Evolutionary conservation across 1,140 invertebrate species (phyloP).

Genomic region (Drosophila lini): DNA sequence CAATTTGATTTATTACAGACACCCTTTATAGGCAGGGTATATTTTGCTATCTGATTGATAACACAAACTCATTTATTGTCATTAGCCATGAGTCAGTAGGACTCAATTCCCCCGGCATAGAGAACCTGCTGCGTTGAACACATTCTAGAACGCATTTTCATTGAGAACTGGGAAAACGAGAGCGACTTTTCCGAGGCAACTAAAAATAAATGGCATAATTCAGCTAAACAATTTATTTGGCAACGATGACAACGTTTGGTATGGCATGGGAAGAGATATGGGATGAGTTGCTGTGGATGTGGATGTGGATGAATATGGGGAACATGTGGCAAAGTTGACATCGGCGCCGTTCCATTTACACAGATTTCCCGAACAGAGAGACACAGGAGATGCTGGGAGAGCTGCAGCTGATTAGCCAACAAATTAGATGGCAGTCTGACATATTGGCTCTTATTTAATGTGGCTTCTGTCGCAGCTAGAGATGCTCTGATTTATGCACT

Average conservation of each 20-base stretch:
- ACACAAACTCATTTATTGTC: slow-evolving; percentile 13
- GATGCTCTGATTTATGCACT: slow-evolving; percentile 67
- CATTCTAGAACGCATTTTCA: slow-evolving; percentile 16
- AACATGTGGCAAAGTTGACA: slow-evolving; percentile 40
- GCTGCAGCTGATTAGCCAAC: slow-evolving; percentile 74
- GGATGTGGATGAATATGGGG: slow-evolving; percentile 2
- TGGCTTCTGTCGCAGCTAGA: slow-evolving; percentile 17
- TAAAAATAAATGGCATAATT: slow-evolving; percentile 78
- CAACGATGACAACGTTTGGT: slow-evolving; percentile 39
- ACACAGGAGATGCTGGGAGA: slow-evolving; percentile 10
- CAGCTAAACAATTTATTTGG: slow-evolving; percentile 67
- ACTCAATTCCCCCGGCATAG: slow-evolving; percentile 5
- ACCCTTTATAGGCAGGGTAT: slow-evolving; percentile 5
- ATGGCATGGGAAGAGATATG: slow-evolving; percentile 15
- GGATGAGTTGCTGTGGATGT: slow-evolving; percentile 6
- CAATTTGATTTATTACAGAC: slow-evolving; percentile 7
- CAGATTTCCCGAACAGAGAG: slow-evolving; percentile 22
- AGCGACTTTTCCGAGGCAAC: slow-evolving; percentile 23
- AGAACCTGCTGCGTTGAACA: slow-evolving; percentile 15
- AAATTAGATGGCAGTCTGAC: slow-evolving; percentile 73
- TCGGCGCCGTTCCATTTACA: slow-evolving; percentile 73
- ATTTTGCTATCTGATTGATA: slow-evolving; percentile 21
- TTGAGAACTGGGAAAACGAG: slow-evolving; percentile 27
- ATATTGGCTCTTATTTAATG: slow-evolving; percentile 72
- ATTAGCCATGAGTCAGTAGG: slow-evolving; percentile 26